Percentiles rank a stretch among this genome's conserved stretches.
These are phyloP conservation scores for Drosophila equinoxialis DNA, from an alignment of 1,140 invertebrate species.

Conservation along the genomic window DNA sequence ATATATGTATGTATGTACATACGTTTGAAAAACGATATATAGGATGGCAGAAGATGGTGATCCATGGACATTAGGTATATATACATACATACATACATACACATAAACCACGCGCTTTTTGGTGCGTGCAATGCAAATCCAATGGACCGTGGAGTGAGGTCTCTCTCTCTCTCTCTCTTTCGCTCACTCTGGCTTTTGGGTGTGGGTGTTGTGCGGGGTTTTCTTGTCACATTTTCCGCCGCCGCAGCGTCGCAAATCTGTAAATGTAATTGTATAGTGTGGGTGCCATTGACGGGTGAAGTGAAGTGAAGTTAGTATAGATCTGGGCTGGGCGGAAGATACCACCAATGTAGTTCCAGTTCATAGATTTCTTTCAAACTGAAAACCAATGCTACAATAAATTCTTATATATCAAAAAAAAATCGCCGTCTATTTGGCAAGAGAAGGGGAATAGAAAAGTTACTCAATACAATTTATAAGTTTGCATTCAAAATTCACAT, in stretches of 20 bases:
- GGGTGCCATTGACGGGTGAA: constrained; percentile 20
- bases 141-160: constrained; percentile 52
- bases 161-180: background rate
- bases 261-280: constrained; percentile 12
- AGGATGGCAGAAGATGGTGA: constrained; percentile 24
- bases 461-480: too few species aligned
- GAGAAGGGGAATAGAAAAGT: too few species aligned
- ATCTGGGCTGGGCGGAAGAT: constrained; percentile 10
- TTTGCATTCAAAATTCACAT: too few species aligned
- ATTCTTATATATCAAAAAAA: constrained; percentile 4
- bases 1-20: too few species aligned
- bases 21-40: constrained; percentile 73
- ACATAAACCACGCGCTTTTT: constrained; percentile 63
- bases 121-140: constrained; percentile 75
- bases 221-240: constrained; percentile 9
- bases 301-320: constrained; percentile 4
- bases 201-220: constrained; percentile 27
- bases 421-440: background rate
- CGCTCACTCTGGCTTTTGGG: background rate
- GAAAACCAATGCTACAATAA: background rate
- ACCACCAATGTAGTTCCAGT: too few species aligned
- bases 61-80: constrained; percentile 3
- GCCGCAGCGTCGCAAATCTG: constrained; percentile 10
- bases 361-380: background rate
- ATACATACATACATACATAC: background rate